These are phyloP conservation scores for Falco punctatus DNA, from an alignment of 2,113 vertebrate species.

Conservation along the genomic window DNA sequence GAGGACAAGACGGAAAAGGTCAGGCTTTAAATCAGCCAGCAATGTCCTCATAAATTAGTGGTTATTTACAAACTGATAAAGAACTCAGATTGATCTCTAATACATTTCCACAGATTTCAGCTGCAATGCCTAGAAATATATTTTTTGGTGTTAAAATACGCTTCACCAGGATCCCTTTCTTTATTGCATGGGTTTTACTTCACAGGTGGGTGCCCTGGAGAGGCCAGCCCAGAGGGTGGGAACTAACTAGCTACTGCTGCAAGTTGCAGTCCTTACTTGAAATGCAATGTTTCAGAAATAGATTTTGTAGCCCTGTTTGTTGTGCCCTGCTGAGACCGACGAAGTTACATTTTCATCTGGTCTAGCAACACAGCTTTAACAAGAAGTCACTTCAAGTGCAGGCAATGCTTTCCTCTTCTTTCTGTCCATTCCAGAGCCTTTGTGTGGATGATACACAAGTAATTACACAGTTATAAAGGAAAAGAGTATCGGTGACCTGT, in stretches of 20 bases:
- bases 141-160: neutral
- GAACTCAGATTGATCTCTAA: neutral
- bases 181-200: neutral
- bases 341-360: neutral
- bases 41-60: neutral
- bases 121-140: neutral
- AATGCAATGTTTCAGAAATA: neutral
- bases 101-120: neutral
- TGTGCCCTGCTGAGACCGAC: neutral
- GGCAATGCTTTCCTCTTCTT: neutral
- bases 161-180: neutral
- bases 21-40: neutral
- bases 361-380: neutral
- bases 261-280: neutral
- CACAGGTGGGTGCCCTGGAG: neutral
- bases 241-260: neutral
- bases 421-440: neutral
- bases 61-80: conserved; percentile 14
- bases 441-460: neutral
- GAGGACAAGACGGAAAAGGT: neutral
- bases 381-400: neutral
- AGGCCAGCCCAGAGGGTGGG: too few relatives aligned
- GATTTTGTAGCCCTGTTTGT: neutral
- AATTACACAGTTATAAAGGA: neutral
- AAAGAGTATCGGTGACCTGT: neutral